A percentile compares a stretch with the other conserved stretches of the same genome.
phyloP scores from a whole-genome alignment of 1,140 invertebrate genomes.

The Ceratosolen solmsi region DNA sequence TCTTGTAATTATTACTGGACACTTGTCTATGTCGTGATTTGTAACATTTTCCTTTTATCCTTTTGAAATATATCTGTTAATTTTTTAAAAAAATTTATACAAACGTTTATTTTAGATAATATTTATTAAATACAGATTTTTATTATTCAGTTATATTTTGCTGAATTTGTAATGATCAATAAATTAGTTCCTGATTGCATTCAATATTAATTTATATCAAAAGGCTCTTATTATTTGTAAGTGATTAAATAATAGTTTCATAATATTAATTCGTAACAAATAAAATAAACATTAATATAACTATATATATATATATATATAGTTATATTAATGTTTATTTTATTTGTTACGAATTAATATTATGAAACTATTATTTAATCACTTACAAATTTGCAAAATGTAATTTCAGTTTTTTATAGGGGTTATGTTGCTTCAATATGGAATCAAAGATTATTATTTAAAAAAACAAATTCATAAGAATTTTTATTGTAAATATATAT shows the following conservation, averaged over 20 bases:
- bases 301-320: too few species aligned
- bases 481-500: background rate
- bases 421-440: slow-evolving; percentile 35
- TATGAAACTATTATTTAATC: too few species aligned
- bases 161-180: background rate
- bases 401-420: too few species aligned
- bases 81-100: background rate
- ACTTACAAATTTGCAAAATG: too few species aligned
- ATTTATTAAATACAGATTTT: background rate
- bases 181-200: background rate
- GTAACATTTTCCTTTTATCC: background rate
- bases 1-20: too few species aligned
- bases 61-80: background rate
- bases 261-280: background rate
- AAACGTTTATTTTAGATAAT: background rate
- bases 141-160: background rate
- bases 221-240: background rate
- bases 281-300: too few species aligned
- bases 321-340: too few species aligned
- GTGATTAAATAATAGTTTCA: too few species aligned
- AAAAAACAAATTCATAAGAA: background rate
- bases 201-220: background rate
- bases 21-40: background rate
- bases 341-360: background rate
- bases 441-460: background rate